Evolutionary conservation across 2,797 vertebrate species (phyloP).

Genomic region (Gambelia wislizenii): DNA sequence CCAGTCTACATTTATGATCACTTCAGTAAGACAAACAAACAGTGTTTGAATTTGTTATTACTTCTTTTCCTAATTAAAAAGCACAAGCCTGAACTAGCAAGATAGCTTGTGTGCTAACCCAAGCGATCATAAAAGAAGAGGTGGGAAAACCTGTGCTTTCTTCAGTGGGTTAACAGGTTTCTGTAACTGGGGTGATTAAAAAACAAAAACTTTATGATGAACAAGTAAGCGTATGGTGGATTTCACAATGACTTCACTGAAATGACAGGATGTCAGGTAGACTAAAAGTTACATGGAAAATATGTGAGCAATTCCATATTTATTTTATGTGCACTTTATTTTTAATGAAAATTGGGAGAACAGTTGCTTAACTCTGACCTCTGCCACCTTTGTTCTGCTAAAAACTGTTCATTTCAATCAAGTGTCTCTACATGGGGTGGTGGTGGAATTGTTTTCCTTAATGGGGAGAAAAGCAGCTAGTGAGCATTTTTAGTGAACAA

Average conservation of each 20-base stretch:
- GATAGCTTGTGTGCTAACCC: neutral
- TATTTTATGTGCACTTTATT: neutral
- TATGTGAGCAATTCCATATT: neutral
- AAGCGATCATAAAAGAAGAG: slow-evolving; percentile 29
- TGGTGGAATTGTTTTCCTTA: neutral
- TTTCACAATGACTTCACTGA: neutral
- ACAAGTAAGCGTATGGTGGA: neutral
- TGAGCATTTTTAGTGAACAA: neutral
- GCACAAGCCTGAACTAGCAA: slow-evolving; percentile 46
- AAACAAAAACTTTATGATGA: neutral
- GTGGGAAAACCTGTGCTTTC: neutral
- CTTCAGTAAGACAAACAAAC: neutral
- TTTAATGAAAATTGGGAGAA: neutral
- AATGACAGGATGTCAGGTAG: neutral
- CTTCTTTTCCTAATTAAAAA: slow-evolving; percentile 11
- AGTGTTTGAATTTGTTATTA: neutral
- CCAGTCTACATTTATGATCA: neutral
- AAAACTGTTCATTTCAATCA: neutral
- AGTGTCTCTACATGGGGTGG: neutral
- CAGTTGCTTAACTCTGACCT: too few relatives aligned
- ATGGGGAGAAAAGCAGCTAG: neutral
- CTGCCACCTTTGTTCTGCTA: neutral
- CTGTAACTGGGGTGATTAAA: neutral
- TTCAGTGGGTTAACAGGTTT: neutral
- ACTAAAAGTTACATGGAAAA: neutral